Conservation (phyloP, 2,888 invertebrate genomes). For the Tillus elongatus region DNA sequence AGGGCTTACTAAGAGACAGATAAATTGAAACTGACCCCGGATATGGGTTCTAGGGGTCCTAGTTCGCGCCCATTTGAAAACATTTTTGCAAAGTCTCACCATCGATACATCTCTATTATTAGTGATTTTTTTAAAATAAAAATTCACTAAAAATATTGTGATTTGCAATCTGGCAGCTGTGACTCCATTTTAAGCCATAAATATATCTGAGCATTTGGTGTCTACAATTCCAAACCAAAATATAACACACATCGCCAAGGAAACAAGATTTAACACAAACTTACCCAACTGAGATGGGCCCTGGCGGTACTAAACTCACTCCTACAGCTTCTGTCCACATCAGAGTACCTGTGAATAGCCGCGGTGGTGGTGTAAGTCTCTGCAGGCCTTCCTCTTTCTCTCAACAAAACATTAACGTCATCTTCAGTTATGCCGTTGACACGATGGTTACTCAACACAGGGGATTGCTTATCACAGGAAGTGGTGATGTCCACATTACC, state of each 20-base stretch:
- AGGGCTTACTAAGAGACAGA: too few species aligned
- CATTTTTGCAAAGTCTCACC: too few species aligned
- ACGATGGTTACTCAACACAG: conserved; percentile 30
- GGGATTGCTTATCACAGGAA: conserved; percentile 25
- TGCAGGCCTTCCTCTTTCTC: conserved; percentile 17
- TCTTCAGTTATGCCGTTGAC: conserved; percentile 30
- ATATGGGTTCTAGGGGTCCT: too few species aligned
- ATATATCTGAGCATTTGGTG: not conserved
- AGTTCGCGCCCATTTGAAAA: too few species aligned
- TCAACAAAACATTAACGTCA: conserved; percentile 30
- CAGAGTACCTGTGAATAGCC: conserved; percentile 36
- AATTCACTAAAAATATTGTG: not conserved
- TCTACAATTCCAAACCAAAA: too few species aligned
- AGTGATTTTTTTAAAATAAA: not conserved
- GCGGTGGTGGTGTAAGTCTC: conserved; percentile 35
- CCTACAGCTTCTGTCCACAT: conserved; percentile 20
- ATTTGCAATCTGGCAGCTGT: not conserved
- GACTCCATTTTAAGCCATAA: too few species aligned
- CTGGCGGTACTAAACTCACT: conserved; percentile 21
- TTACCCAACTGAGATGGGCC: conserved; percentile 27
- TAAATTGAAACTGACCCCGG: too few species aligned
- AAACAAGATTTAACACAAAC: conserved; percentile 11
- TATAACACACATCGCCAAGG: not conserved
- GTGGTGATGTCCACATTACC: conserved; percentile 32
- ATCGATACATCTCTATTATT: too few species aligned